phyloP scores from a whole-genome alignment of 2,797 vertebrate genomes.

The Pseudocheirus occidentalis region DNA sequence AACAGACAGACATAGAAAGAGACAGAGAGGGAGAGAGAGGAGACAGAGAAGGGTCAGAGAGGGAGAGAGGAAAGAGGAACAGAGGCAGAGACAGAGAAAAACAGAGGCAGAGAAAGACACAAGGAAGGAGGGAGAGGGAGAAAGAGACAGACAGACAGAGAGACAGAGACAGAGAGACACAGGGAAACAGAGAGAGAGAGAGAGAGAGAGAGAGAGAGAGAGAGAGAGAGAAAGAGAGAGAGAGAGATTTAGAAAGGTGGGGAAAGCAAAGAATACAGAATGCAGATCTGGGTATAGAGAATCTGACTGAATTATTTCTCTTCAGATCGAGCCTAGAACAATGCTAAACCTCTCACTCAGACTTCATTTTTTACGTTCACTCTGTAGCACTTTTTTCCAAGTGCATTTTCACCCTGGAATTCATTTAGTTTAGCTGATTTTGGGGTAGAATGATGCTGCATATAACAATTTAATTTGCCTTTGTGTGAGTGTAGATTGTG shows the following conservation, averaged over 20 bases:
- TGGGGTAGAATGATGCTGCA: not conserved
- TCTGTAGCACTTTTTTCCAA: conserved; percentile 2
- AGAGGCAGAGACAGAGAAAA: too few relatives aligned
- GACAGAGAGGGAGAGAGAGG: too few relatives aligned
- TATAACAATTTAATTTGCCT: not conserved
- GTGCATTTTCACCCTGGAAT: not conserved
- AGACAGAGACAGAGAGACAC: too few relatives aligned
- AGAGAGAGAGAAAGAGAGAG: not conserved
- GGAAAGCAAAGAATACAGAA: conserved; percentile 65
- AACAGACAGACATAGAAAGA: too few relatives aligned
- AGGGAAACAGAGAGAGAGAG: too few relatives aligned
- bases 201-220: not conserved
- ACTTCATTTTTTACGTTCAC: not conserved
- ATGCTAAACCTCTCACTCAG: conserved; percentile 65
- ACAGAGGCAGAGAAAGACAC: too few relatives aligned
- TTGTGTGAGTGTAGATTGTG: not conserved
- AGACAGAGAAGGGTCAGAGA: too few relatives aligned
- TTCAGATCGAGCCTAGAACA: conserved; percentile 69
- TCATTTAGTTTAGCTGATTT: not conserved
- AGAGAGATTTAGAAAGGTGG: conserved; percentile 58
- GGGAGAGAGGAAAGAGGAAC: too few relatives aligned
- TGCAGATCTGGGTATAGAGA: conserved; percentile 40
- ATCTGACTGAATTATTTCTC: conserved; percentile 68
- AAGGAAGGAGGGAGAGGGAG: not conserved
- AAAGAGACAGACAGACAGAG: too few relatives aligned